Conservation (phyloP, 2,888 invertebrate species). For the Eristalis pertinax region DNA sequence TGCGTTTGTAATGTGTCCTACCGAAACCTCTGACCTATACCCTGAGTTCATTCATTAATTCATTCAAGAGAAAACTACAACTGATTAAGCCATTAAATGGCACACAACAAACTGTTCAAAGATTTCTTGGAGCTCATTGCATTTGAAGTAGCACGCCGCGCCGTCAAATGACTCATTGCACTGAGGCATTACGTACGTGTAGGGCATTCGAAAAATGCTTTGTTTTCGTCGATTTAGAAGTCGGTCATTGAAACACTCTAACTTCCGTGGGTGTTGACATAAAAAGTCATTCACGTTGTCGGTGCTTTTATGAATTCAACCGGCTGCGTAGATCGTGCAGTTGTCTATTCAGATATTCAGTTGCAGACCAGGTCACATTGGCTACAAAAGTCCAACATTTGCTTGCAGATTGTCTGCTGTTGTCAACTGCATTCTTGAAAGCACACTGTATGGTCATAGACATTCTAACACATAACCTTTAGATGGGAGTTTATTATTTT, state of each 20-base stretch:
- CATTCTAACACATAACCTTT: too few relatives aligned
- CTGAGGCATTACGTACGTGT: not conserved
- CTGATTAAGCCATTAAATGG: not conserved
- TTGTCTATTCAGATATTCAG: too few relatives aligned
- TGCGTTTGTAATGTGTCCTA: not conserved
- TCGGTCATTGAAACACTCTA: not conserved
- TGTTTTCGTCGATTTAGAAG: not conserved
- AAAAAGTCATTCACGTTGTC: too few relatives aligned
- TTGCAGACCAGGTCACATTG: too few relatives aligned
- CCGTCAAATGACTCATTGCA: not conserved
- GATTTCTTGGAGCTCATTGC: not conserved
- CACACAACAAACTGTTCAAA: not conserved
- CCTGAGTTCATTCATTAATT: not conserved
- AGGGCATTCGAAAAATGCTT: not conserved
- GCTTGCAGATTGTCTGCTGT: too few relatives aligned
- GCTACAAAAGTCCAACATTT: too few relatives aligned
- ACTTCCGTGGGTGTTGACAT: not conserved
- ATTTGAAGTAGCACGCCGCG: not conserved
- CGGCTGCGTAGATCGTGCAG: too few relatives aligned
- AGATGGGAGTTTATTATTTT: too few relatives aligned
- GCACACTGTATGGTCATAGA: too few relatives aligned
- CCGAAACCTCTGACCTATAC: not conserved
- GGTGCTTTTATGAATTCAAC: too few relatives aligned
- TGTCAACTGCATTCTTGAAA: too few relatives aligned
- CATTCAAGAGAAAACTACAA: not conserved